Conservation (phyloP, 2,113 vertebrate species). For the Theropithecus gelada region DNA sequence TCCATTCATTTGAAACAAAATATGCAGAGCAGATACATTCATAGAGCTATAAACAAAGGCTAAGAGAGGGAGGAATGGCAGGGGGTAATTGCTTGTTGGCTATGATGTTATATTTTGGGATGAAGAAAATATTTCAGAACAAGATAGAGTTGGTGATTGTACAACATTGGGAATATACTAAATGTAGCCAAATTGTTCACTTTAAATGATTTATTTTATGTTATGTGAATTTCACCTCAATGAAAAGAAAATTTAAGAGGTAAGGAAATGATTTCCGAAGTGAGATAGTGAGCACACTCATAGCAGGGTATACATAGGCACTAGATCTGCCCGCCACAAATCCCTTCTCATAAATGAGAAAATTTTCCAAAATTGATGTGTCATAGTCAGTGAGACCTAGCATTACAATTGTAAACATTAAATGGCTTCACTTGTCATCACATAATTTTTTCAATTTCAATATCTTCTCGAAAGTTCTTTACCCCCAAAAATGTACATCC, state of each 20-base stretch:
- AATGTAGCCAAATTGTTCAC: not conserved
- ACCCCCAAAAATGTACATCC: not conserved
- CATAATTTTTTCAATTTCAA: not conserved
- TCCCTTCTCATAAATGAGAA: not conserved
- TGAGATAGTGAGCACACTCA: not conserved
- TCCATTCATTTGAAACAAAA: not conserved
- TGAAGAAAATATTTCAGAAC: not conserved
- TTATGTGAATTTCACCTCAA: not conserved
- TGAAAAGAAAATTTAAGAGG: not conserved
- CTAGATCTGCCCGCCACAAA: not conserved
- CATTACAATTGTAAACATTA: not conserved
- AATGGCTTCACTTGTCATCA: not conserved
- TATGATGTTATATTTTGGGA: not conserved
- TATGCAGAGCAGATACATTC: not conserved
- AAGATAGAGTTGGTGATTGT: too few species aligned
- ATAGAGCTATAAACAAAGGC: not conserved
- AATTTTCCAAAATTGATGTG: not conserved
- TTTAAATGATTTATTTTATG: not conserved
- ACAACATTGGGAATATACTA: not conserved
- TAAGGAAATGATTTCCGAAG: not conserved
- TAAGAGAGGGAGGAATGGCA: not conserved
- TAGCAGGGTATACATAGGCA: not conserved
- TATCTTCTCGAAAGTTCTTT: not conserved
- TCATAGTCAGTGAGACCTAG: not conserved
- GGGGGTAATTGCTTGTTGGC: not conserved